Base-by-base conservation (phyloP, 2,888 invertebrate genomes). In the Cryptus armator region DNA sequence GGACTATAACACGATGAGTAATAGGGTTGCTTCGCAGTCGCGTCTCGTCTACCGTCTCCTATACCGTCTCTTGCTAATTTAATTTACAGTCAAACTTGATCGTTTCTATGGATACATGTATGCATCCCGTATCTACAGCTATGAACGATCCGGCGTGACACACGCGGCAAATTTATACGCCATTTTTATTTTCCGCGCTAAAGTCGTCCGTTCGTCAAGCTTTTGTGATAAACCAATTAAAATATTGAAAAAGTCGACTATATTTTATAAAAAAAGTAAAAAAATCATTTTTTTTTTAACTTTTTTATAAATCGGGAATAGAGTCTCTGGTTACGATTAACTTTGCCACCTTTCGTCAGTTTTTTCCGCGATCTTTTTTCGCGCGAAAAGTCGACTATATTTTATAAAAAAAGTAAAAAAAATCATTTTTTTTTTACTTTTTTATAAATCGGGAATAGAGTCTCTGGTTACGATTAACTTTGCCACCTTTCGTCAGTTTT, bases 31-130 rank as follows among this genome's bases (percentile, higher is more conserved):
- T 10, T 4, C 51, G 32, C 14, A 29, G 46, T 24, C 68, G n/a
- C 16, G 48, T 29, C 29, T 43, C 32, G 12, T 56, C 68, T 12
- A n/a, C 29, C 29, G 9, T 37, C 37, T 37, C 37, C 37, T 9
- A 37, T 37, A 37, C 5, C 68, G 24, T 51, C n/a, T 51, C n/a
- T 2, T 24, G 68, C 72, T 80, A 72, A 66, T 80, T 80, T 74
- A 74, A 74, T 80, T 80, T 67, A 74, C 16, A 72, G 72, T 74
- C 66, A 67, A 80, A 80, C 56, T 72, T 80, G 44, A 32, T 19
- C 43, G 79, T 62, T 24, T 4, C 24, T 19, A 37, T 9, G 12
- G 14, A 72, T 72, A 59, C 12, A 48, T 51, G 46, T 51, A 75
- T 37, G 37, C 37, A 5, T 1, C 37, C 32, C n/a, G 62, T 32